Evolutionary conservation across 2,113 vertebrate species (phyloP).

Genomic region (Glaucidium brasilianum): DNA sequence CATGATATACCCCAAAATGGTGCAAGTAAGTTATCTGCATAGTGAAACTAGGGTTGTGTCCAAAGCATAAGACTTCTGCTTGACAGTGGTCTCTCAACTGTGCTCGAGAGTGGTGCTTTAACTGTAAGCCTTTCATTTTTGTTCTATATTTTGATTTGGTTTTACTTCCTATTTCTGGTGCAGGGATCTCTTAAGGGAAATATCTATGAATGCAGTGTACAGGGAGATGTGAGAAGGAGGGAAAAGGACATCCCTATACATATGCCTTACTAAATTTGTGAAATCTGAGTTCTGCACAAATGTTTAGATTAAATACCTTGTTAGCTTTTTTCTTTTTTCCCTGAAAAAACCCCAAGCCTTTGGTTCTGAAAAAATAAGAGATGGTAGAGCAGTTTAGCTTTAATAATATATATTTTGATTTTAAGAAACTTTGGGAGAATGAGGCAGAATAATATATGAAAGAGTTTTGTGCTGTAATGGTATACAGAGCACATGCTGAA

Average conservation of each 20-base stretch:
- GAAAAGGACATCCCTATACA: background rate
- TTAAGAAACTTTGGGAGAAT: background rate
- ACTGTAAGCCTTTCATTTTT: background rate
- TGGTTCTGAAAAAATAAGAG: background rate
- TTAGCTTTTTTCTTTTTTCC: background rate
- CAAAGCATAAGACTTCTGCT: background rate
- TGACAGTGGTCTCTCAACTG: background rate
- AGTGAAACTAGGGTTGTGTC: background rate
- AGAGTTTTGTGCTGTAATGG: background rate
- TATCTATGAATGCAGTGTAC: background rate
- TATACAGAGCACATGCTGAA: background rate
- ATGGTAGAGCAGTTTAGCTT: background rate
- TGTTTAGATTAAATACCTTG: background rate
- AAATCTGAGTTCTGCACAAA: background rate
- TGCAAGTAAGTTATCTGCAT: rapidly evolving
- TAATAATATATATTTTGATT: background rate
- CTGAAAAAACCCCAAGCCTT: background rate
- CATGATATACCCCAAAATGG: background rate
- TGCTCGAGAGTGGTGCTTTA: background rate
- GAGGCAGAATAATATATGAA: background rate
- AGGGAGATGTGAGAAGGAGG: background rate
- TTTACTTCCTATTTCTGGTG: background rate
- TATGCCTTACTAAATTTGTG: background rate
- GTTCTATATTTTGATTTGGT: background rate
- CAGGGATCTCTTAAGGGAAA: background rate